phyloP scores from a whole-genome alignment of 2,888 invertebrate genomes.

The Amiota mariae region DNA sequence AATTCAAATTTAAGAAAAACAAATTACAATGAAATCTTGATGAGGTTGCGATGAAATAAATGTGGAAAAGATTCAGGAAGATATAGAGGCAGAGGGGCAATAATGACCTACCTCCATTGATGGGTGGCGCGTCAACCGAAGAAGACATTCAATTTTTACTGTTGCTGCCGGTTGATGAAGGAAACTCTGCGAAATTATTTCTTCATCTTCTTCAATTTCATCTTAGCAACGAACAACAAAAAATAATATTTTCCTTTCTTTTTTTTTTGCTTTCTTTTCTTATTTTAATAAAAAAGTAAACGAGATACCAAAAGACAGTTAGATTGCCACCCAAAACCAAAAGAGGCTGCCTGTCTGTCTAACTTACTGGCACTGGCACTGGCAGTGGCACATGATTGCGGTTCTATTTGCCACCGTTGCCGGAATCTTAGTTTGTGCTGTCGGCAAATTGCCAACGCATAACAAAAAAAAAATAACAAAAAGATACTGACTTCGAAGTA shows the following conservation, averaged over 20 bases:
- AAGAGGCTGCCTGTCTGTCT: not conserved
- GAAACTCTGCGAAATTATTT: not conserved
- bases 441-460: conserved; percentile 62
- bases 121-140: no score
- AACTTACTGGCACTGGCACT: not conserved
- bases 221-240: not conserved
- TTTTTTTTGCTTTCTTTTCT: not conserved
- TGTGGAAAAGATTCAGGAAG: no score
- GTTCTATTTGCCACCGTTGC: conserved; percentile 37
- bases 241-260: not conserved
- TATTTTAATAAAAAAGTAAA: conserved; percentile 62
- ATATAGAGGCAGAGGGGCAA: no score
- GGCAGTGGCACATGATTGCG: conserved; percentile 26
- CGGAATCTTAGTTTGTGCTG: conserved; percentile 40
- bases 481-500: not conserved
- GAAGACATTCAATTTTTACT: not conserved
- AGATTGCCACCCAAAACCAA: conserved; percentile 44
- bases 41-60: no score
- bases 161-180: not conserved
- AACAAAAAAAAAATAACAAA: not conserved
- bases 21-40: not conserved
- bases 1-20: not conserved
- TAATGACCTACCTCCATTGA: no score
- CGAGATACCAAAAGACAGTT: conserved; percentile 49
- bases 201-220: not conserved